Conservation (phyloP, 2,113 vertebrate genomes). For the Lates calcarifer region DNA sequence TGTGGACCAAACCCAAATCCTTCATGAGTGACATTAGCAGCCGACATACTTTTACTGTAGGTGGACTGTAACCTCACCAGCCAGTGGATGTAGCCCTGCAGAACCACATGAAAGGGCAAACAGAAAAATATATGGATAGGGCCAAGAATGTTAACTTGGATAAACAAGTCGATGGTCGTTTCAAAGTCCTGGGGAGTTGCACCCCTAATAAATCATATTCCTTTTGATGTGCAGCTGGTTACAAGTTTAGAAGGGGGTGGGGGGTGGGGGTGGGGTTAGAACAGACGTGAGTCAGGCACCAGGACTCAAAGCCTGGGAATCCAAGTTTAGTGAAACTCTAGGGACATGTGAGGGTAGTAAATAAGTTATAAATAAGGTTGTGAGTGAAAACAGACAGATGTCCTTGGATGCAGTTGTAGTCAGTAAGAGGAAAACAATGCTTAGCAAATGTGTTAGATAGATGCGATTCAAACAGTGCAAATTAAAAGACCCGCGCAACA, state of each 20-base stretch:
- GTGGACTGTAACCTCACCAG: constrained; percentile 64
- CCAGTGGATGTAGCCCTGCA: constrained; percentile 62
- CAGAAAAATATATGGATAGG: constrained; percentile 74
- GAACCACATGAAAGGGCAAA: constrained; percentile 81
- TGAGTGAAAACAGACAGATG: constrained; percentile 71
- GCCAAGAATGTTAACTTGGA: constrained; percentile 82
- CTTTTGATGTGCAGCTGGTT: constrained; percentile 86
- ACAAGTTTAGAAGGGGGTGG: constrained; percentile 75
- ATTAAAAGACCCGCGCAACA: constrained; percentile 8
- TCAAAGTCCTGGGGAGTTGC: constrained; percentile 79
- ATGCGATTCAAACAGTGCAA: constrained; percentile 2
- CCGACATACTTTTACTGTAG: constrained; percentile 59
- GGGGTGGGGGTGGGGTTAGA: constrained; percentile 73
- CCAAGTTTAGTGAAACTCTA: constrained; percentile 58
- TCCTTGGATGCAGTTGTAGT: constrained; percentile 49
- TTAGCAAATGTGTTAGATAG: constrained; percentile 30
- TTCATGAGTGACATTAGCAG: constrained; percentile 75
- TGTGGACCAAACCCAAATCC: constrained; percentile 58
- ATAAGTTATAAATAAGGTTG: constrained; percentile 78
- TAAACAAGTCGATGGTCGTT: constrained; percentile 84
- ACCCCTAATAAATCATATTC: constrained; percentile 81
- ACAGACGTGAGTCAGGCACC: constrained; percentile 75
- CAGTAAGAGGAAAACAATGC: constrained; percentile 46
- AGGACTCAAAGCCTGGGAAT: constrained; percentile 77
- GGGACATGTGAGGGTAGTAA: constrained; percentile 69